Evolutionary conservation across 1,140 invertebrate genomes (phyloP), one percentile per base, ranked within the genome.

Genomic region (Zophobas morio): DNA sequence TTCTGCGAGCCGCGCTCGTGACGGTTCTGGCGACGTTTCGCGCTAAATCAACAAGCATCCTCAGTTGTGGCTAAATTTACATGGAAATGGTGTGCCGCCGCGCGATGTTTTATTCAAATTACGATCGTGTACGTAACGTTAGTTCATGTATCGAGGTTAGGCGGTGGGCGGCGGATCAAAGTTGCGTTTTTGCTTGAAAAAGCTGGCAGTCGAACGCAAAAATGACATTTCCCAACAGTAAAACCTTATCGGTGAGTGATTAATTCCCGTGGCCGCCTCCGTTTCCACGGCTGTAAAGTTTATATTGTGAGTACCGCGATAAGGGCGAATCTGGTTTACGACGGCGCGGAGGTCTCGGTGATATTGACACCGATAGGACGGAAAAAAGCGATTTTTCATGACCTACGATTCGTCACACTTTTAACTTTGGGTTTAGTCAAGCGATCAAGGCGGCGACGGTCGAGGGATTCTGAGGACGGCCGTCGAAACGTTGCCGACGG

Each of bases 391-490:
- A 76, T 80, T 74, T 78, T 75, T 60, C 49, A 47, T 46, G 47
- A 70, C 53, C 63, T 70, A 74, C 71, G 39, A 78, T 80, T 75
- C 71, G 73, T 63, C 72, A 78, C 66, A 75, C 72, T 77, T 79
- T 77, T 79, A 71, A 70, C 63, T 63, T 72, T 75, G 74, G 70
- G 72, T 20, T 76, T 78, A 80, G 73, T 74, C 77, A 80, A 79
- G 70, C 77, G 42, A 72, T 72, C 70, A 72, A 49, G 35, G 70
- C 34, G 70, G 70, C 70, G 70, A 71, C 47, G 42, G 42, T 71
- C 70, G 47, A 33, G 5, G 57, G 37, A 37, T 63, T 63, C 57
- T 39, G 57, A 51, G 49, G 49, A 63, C 57, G 57, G 54, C 57
- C 57, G 57, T 63, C 32, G 49, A 51, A 51, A 51, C 49, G 49